Conservation (phyloP, 2,113 vertebrate genomes). For the Peromyscus leucopus region DNA sequence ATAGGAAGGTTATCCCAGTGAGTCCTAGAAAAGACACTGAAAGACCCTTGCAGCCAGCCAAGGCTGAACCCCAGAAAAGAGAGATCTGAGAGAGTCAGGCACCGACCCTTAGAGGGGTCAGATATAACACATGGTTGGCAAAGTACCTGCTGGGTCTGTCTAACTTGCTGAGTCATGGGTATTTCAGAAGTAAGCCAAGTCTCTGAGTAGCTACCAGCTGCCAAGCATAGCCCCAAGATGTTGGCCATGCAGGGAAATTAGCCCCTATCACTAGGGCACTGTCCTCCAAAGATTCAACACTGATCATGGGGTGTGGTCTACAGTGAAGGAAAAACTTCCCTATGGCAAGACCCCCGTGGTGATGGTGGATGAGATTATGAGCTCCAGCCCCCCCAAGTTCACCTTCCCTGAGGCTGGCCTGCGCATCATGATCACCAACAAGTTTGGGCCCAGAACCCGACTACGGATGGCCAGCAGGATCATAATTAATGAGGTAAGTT, state of each 20-base stretch:
- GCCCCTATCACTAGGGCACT: not conserved
- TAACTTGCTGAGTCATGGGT: rapidly evolving
- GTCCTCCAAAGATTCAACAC: not conserved
- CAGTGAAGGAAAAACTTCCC: conserved; percentile 93
- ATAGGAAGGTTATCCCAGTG: not conserved
- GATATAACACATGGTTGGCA: rapidly evolving
- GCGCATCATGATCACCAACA: conserved; percentile 97
- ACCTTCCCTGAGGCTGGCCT: conserved; percentile 97
- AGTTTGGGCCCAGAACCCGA: conserved; percentile 96
- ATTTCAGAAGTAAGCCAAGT: not conserved
- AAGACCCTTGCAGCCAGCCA: not conserved
- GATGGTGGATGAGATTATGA: conserved; percentile 98
- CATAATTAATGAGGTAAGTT: conserved; percentile 96
- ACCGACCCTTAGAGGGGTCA: rapidly evolving
- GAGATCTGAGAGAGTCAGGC: not conserved
- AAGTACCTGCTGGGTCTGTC: rapidly evolving
- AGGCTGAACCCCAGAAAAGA: not conserved
- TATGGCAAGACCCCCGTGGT: conserved; percentile 93
- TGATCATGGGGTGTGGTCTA: conserved; percentile 81
- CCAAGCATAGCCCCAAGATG: not conserved
- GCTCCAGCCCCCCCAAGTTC: conserved; percentile 95
- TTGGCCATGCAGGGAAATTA: not conserved
- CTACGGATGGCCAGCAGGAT: conserved; percentile 98
- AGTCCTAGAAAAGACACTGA: not conserved
- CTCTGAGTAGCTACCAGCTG: not conserved